These are phyloP conservation scores for Tetramorium alpestre DNA, from an alignment of 1,140 invertebrate genomes.

Conservation along the genomic window DNA sequence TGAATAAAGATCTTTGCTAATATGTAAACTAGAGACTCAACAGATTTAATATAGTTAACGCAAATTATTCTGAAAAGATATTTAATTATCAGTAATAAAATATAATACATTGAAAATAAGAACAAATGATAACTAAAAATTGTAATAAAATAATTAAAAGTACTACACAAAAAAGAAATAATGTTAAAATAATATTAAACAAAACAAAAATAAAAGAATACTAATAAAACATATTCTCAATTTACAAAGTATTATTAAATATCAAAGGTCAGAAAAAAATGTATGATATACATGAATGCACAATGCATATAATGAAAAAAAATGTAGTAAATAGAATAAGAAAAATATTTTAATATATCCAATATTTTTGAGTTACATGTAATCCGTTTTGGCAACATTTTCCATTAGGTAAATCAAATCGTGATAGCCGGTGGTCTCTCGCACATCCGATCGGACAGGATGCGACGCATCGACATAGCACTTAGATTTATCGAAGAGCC, in stretches of 20 bases:
- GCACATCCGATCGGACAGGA: conserved; percentile 29
- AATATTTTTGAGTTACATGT: not conserved
- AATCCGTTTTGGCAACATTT: conserved; percentile 28
- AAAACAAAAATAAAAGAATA: not conserved
- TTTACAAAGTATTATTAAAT: not conserved
- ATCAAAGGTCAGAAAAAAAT: not conserved
- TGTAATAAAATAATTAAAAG: not conserved
- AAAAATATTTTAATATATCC: conserved; percentile 11
- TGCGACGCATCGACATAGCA: conserved; percentile 45
- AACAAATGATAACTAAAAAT: not conserved
- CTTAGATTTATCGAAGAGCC: conserved; percentile 55
- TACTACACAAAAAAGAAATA: not conserved
- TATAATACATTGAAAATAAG: not conserved
- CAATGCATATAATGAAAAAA: not conserved
- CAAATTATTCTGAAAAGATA: not conserved
- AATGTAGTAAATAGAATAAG: not conserved
- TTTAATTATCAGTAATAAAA: not conserved
- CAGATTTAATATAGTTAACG: not conserved
- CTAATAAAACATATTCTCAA: not conserved
- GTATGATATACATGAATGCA: not conserved
- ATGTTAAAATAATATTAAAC: not conserved
- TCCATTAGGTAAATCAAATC: conserved; percentile 49
- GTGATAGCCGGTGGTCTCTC: conserved; percentile 14
- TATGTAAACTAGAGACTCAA: not conserved
- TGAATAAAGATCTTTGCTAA: not conserved